Conservation (phyloP, 2,797 vertebrate genomes). For the Eidolon dupreanum region DNA sequence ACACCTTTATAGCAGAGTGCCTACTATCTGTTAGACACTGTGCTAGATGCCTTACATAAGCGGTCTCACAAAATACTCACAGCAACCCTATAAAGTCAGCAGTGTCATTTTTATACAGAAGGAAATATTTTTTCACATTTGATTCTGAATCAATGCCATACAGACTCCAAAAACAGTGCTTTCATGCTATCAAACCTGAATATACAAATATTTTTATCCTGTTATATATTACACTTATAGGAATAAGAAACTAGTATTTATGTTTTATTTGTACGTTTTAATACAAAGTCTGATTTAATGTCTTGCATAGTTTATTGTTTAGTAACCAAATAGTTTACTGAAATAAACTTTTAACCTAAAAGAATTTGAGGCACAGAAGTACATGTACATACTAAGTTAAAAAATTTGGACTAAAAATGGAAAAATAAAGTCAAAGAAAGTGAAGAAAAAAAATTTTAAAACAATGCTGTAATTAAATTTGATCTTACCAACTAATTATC, state of each 20-base stretch:
- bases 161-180: not conserved
- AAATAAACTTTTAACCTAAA: constrained; percentile 5
- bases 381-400: not conserved
- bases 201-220: not conserved
- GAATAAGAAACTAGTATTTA: not conserved
- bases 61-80: not conserved
- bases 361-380: not conserved
- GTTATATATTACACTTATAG: not conserved
- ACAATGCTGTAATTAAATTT: not conserved
- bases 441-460: not conserved
- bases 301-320: not conserved
- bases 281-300: not conserved
- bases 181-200: not conserved
- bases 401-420: not conserved
- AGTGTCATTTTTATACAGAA: not conserved
- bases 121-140: not conserved
- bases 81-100: not conserved
- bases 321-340: not conserved
- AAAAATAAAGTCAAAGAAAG: not conserved
- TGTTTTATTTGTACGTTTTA: not conserved
- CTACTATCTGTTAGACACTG: not conserved
- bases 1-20: not conserved
- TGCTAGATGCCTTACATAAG: not conserved
- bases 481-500: not conserved
- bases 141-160: not conserved